phyloP scores from a whole-genome alignment of 1,140 invertebrate genomes.

The Tetragonula clypearis region DNA sequence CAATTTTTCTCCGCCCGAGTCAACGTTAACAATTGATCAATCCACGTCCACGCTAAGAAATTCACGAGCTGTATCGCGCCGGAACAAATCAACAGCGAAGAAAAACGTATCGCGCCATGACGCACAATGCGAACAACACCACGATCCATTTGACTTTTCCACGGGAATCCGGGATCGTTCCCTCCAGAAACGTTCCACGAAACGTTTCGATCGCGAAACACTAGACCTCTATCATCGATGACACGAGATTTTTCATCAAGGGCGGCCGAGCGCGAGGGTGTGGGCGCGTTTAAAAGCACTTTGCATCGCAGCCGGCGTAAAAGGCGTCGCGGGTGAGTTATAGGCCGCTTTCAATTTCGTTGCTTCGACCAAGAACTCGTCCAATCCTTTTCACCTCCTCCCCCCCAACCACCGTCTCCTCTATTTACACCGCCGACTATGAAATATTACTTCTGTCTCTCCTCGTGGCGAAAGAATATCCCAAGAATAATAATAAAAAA shows the following conservation, averaged over 20 bases:
- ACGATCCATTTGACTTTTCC: not conserved
- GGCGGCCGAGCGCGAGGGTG: not conserved
- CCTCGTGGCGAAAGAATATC: slow-evolving; percentile 18
- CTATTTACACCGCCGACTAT: slow-evolving; percentile 35
- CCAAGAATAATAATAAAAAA: slow-evolving; percentile 13
- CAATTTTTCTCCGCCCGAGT: too few relatives aligned
- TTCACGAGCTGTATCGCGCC: not conserved
- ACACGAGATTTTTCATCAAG: slow-evolving; percentile 36
- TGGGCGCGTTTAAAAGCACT: slow-evolving; percentile 42
- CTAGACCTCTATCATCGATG: slow-evolving; percentile 38
- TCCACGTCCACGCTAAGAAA: not conserved
- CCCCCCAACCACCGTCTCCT: not conserved
- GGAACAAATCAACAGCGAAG: not conserved
- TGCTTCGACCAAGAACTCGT: not conserved
- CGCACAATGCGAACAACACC: not conserved
- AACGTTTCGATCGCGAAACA: slow-evolving; percentile 28
- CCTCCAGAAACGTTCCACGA: not conserved
- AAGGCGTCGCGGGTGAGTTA: slow-evolving; percentile 35
- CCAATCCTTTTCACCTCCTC: not conserved
- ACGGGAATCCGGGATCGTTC: not conserved
- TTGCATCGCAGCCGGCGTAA: slow-evolving; percentile 21
- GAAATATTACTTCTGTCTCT: slow-evolving; percentile 46
- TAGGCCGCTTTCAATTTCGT: slow-evolving; percentile 47
- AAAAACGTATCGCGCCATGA: not conserved
- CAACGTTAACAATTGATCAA: not conserved